These are phyloP conservation scores for Apeltes quadracus DNA, from an alignment of 2,113 vertebrate genomes.

Conservation along the genomic window DNA sequence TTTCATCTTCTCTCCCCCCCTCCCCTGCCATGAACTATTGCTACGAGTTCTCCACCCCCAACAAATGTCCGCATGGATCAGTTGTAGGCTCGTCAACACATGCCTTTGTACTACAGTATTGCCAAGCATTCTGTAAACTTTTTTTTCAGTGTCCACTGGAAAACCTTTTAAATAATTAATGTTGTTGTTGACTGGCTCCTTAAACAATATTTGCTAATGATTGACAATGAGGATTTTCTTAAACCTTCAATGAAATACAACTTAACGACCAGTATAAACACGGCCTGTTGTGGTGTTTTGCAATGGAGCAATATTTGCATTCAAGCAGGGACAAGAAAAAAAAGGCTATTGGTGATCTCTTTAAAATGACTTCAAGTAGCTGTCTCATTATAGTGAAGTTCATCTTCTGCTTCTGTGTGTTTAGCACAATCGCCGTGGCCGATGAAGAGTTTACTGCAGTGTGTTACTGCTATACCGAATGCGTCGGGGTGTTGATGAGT, in stretches of 20 bases:
- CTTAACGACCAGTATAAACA: neutral
- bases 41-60: conserved; percentile 21
- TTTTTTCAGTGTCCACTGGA: neutral
- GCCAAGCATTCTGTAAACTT: neutral
- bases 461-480: conserved; percentile 21
- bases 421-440: conserved; percentile 16
- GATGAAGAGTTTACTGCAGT: conserved; percentile 10
- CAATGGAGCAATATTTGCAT: too few species aligned
- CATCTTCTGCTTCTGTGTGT: neutral
- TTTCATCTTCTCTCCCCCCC: conserved; percentile 31
- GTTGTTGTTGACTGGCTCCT: neutral
- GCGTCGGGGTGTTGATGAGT: conserved; percentile 39
- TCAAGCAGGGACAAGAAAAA: too few species aligned
- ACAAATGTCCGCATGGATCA: conserved; percentile 43
- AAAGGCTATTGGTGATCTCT: neutral
- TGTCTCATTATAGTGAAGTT: conserved; percentile 13
- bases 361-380: neutral
- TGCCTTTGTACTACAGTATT: conserved; percentile 17
- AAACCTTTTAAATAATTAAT: neutral
- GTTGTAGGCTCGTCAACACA: conserved; percentile 11
- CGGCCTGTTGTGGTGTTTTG: neutral
- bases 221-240: neutral
- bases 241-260: neutral
- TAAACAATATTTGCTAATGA: neutral
- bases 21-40: conserved; percentile 19